Evolutionary conservation across 2,113 vertebrate genomes (phyloP).

Genomic region (Bubo scandiacus): DNA sequence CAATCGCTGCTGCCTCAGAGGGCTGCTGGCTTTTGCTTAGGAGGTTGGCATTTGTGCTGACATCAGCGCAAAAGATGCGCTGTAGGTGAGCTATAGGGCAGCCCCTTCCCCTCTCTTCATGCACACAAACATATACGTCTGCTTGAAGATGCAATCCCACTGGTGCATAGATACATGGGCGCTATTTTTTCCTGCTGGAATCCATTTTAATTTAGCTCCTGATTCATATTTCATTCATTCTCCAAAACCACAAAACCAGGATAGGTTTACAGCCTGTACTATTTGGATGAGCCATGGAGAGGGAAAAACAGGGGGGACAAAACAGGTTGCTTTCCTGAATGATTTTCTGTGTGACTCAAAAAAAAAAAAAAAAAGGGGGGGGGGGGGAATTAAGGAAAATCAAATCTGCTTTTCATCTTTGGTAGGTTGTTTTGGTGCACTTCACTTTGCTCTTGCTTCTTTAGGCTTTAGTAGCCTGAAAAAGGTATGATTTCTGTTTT

Average conservation of each 20-base stretch:
- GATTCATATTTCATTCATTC: conserved; percentile 90
- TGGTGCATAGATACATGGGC: conserved; percentile 78
- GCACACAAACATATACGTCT: neutral
- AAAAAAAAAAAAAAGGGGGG: neutral
- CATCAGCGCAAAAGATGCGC: conserved; percentile 52
- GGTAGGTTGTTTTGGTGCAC: neutral
- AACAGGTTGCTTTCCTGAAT: neutral
- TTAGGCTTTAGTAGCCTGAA: neutral
- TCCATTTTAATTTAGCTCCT: conserved; percentile 91
- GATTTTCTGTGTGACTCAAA: neutral
- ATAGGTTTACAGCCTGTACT: conserved; percentile 80
- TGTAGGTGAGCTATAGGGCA: conserved; percentile 7
- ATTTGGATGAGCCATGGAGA: conserved; percentile 43
- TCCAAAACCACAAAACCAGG: conserved; percentile 82
- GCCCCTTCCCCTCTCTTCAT: neutral
- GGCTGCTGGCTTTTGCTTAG: conserved; percentile 15
- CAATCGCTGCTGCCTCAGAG: neutral
- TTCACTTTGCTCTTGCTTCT: neutral
- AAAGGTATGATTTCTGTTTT: neutral
- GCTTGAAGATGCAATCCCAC: conserved; percentile 72
- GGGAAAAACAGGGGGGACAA: neutral
- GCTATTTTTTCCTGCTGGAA: conserved; percentile 87
- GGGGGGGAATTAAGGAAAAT: neutral
- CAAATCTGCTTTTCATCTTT: neutral
- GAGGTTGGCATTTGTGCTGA: conserved; percentile 50